phyloP scores from a whole-genome alignment of 2,797 vertebrate species.

The Mycteria americana region DNA sequence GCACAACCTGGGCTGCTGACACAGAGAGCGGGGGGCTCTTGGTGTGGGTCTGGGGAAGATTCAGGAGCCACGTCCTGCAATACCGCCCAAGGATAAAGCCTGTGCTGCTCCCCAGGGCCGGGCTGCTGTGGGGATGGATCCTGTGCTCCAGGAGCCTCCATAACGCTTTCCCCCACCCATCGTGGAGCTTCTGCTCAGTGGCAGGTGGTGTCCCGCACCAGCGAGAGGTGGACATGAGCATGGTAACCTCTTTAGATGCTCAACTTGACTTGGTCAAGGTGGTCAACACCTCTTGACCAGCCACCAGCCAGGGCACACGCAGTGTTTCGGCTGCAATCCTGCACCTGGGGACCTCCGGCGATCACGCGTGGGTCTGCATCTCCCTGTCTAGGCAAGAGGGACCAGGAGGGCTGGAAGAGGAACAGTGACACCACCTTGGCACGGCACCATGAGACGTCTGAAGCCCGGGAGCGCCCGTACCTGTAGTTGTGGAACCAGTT shows the following conservation, averaged over 20 bases:
- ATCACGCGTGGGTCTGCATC: rapidly evolving
- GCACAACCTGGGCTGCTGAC: background rate
- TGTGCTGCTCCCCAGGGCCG: rapidly evolving
- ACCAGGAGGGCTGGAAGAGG: background rate
- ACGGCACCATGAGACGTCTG: background rate
- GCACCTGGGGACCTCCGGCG: background rate
- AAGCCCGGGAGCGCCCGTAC: background rate
- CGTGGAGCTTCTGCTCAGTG: rapidly evolving
- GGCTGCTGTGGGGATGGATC: background rate
- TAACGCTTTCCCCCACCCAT: background rate
- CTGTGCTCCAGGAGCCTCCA: background rate
- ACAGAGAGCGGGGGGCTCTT: background rate
- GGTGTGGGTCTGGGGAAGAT: background rate
- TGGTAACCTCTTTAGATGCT: background rate
- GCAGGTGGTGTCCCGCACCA: too few species aligned
- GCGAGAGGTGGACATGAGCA: background rate
- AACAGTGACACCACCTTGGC: background rate
- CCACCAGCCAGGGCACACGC: background rate
- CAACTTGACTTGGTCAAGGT: background rate
- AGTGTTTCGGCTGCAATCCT: background rate
- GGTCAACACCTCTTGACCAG: background rate
- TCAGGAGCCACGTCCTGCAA: background rate
- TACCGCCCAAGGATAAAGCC: background rate
- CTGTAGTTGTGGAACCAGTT: conserved; percentile 99
- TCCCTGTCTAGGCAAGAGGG: background rate